Conservation (phyloP, 1,140 invertebrate genomes). For the Papilio polytes region DNA sequence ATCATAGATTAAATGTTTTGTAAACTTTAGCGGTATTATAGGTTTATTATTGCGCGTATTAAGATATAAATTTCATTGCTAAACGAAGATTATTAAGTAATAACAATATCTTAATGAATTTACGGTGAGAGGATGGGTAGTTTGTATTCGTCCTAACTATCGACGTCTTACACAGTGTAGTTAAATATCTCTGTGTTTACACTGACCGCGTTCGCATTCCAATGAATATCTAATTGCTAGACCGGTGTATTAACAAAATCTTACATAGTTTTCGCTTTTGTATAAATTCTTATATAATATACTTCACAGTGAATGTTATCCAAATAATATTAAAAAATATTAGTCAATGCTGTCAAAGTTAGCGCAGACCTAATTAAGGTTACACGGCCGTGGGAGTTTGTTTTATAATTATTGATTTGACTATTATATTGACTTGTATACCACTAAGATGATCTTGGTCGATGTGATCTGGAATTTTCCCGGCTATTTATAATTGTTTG, state of each 20-base stretch:
- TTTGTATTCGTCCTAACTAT: constrained; percentile 28
- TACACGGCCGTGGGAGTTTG: constrained; percentile 4
- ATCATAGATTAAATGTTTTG: constrained; percentile 40
- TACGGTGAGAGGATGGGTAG: constrained; percentile 19
- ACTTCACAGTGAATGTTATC: neutral
- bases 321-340: neutral
- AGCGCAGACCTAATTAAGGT: neutral
- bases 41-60: constrained; percentile 37
- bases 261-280: neutral
- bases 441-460: constrained; percentile 35
- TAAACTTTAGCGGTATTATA: constrained; percentile 36
- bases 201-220: neutral
- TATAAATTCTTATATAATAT: neutral
- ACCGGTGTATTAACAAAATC: neutral
- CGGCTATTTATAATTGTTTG: constrained; percentile 53
- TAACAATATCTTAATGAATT: constrained; percentile 41
- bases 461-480: constrained; percentile 65
- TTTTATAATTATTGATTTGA: constrained; percentile 6
- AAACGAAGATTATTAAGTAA: constrained; percentile 41
- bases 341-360: neutral
- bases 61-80: constrained; percentile 38
- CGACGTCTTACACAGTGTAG: neutral
- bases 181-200: constrained; percentile 7
- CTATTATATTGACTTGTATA: neutral
- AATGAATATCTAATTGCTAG: neutral